Base-by-base conservation (phyloP, 2,113 vertebrate genomes). In the Colius striatus region DNA sequence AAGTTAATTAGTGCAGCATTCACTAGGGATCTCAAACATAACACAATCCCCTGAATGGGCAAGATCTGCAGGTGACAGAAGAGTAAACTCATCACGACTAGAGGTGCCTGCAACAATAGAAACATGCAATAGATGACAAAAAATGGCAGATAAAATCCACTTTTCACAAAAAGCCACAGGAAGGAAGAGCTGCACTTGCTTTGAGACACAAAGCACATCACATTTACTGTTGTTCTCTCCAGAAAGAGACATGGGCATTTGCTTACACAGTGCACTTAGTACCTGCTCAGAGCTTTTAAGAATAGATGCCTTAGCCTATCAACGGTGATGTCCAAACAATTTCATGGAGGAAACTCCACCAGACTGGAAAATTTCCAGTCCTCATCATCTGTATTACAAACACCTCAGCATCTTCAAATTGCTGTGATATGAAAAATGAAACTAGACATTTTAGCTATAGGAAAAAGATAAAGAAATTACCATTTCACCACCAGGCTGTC, bases 221-320 rank as follows among this genome's bases (percentile, higher is more conserved):
- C 34, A 72, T 89, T 89, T 67, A 45, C 48, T 68, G 43, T 50
- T 68, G 7, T 43, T 81, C 30, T 60, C 50, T 68, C 86, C 57
- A 80, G 86, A 79, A 73, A 63, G 34, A 78, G 43, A 67, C 18
- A 6, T 2, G 5, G 30, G 20, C 29, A 22, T 81, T 84, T 67
- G 74, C 84, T 71, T 82, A 73, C 10, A 5, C 38, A 27, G 45
- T 18, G 54, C 41, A 65, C 58, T 91, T 11, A 82, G 25, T 61
- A 66, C 30, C 25, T 36, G 29, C 57, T 66, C 26, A 21, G 65
- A 67, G 51, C 62, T 96, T 84, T 66, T 47, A 19, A 82, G 62
- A 94, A 84, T n/a, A 78, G 53, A 91, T 54, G 63, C 22, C 16
- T 89, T 79, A 84, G 66, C 72, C 94, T 89, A 79, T 50, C 13